Evolutionary conservation across 2,797 vertebrate genomes (phyloP), one percentile per base, ranked within the genome.

Genomic region (Okamejei kenojei): DNA sequence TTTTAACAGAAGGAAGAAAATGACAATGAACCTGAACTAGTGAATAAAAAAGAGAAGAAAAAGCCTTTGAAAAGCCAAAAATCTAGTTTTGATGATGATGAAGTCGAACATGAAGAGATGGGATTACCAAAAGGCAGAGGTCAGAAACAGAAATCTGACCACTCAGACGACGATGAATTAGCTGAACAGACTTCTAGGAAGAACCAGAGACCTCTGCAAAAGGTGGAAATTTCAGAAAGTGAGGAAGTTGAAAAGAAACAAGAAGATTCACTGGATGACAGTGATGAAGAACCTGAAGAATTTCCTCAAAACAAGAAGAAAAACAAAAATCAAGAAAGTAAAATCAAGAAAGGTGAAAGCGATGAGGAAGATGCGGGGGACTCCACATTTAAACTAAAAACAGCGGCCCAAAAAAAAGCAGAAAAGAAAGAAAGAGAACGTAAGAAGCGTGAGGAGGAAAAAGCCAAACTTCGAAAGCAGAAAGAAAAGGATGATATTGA

Each of bases 361-460:
- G 96, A 96, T 21, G 97, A 95, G 0, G 97, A 97, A 93, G 97
- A 97, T 93, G 97, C 96, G 13, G 96, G 97, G 0, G 96, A 96
- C 0, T 95, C 97, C 2, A 94, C 96, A 29, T 98, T 98, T 95
- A 99, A 97, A 95, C 97, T 99, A 82, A 99, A 99, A 96, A 99
- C 99, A 0, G 97, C 98, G 8, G 98, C 98, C 2, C 98, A 99
- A 95, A 99, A 99, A 95, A 99, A 99, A 94, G 98, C 98, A 0
- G 98, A 99, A 95, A 99, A 99, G 95, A 99, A 99, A 95, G 98
- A 99, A 94, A 95, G 98, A 0, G 99, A 99, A 15, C 97, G 94
- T 81, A 98, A 98, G 96, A 98, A 98, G 93, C 97, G 97, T 77
- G 98, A 98, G 93, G 98, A 98, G 94, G 98, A 98, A 93, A 96